Base-by-base conservation (phyloP, 2,888 invertebrate species). In the Oxytorus armatus region DNA sequence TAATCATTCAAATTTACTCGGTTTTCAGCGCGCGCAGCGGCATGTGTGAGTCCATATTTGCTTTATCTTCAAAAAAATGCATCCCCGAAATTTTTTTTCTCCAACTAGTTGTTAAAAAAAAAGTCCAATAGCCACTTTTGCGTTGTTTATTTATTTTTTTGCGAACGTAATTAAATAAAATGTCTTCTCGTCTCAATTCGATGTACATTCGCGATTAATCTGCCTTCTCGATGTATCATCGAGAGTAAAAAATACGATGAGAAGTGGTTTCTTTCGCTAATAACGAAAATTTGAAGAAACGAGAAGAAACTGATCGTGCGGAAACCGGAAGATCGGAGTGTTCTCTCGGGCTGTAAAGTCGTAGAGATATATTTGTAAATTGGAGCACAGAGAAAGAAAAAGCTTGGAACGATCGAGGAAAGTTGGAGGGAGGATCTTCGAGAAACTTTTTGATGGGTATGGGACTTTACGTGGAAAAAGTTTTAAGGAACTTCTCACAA, bases 381-480 rank as follows among this genome's bases (percentile, higher is more conserved):
- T 25, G 47, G 55, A 16, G 55, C 14, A 10, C 16, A 33, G 14
- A 69, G 44, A 14, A 36, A 44, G 47, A 57, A 16, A 11, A 36
- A 29, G 57, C 23, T 36, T 18, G n/a, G 29, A 61, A 77, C 51
- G 69, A 70, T 77, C 55, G 69, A 61, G 33, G 29, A 29, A 70
- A 77, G 70, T 77, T 77, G 8, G 10, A 23, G 21, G 10, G 18
- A 39, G 29, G n/a, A n/a, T 33, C 36, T 69, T 53, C 16, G 77
- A 51, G 61, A 44, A 65, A 70, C 65, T 29, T 47, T 65, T 57
- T 42, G 25, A 57, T 29, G 51, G 23, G 65, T 55, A 47, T 25
- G 49, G 33, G 65, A 77, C 77, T 77, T 65, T 70, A 36, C 55
- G 77, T 36, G 39, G 65, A 44, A 59, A 77, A 72, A 72, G 47